A percentile compares a stretch with the other conserved stretches of the same genome.
These are phyloP conservation scores for Sesamia inferens DNA, from an alignment of 2,888 invertebrate genomes.

Conservation along the genomic window DNA sequence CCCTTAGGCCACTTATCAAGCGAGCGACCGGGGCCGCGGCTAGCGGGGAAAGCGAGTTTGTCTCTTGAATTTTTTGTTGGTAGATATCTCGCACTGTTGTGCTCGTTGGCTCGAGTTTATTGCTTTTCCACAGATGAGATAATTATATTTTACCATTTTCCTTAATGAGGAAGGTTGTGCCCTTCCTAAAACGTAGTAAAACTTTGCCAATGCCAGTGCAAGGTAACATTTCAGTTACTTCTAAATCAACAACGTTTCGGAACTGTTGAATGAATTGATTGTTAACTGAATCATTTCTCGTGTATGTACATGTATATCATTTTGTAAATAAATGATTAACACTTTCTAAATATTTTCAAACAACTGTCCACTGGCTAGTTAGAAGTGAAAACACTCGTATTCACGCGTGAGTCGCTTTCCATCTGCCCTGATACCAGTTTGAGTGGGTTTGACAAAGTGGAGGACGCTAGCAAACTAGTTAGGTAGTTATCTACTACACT, in stretches of 20 bases:
- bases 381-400: conserved; percentile 68
- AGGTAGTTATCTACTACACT: conserved; percentile 53
- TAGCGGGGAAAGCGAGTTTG: conserved; percentile 84
- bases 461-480: conserved; percentile 65
- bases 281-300: conserved; percentile 14
- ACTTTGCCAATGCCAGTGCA: conserved; percentile 24
- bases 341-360: conserved; percentile 54
- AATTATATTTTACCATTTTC: conserved; percentile 57
- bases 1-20: conserved; percentile 89
- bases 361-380: conserved; percentile 52
- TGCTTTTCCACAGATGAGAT: conserved; percentile 57
- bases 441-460: conserved; percentile 59
- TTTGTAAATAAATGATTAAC: conserved; percentile 31
- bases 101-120: conserved; percentile 60
- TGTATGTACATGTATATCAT: neutral
- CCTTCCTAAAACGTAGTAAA: conserved; percentile 35
- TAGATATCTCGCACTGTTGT: conserved; percentile 66
- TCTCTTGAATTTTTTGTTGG: conserved; percentile 83
- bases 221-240: conserved; percentile 26
- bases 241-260: conserved; percentile 2
- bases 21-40: conserved; percentile 77
- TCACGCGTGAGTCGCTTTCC: conserved; percentile 68
- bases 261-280: conserved; percentile 7
- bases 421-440: conserved; percentile 71
- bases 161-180: conserved; percentile 43